A percentile compares a stretch with the other conserved stretches of the same genome.
phyloP scores from a whole-genome alignment of 2,113 vertebrate genomes.

The Oncorhynchus kisutch region DNA sequence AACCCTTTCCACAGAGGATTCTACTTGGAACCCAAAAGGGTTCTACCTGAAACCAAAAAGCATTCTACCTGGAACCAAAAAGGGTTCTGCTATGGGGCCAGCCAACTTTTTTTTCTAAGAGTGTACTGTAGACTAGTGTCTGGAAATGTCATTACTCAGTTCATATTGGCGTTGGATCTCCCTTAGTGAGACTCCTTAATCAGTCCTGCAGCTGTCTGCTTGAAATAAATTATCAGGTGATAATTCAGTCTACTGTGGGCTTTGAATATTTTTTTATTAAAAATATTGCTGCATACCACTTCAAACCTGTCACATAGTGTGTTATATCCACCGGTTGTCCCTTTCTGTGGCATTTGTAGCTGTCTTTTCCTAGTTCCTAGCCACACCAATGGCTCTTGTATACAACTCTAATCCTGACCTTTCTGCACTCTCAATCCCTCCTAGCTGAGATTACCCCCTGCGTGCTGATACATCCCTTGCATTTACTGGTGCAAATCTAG shows the following conservation, averaged over 20 bases:
- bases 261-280: neutral
- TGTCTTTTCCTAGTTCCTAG: neutral
- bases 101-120: too few relatives aligned
- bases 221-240: neutral
- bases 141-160: too few relatives aligned
- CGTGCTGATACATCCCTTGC: too few relatives aligned
- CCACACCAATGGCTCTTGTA: neutral
- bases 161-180: too few relatives aligned
- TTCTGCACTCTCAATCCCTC: neutral
- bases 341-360: neutral
- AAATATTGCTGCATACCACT: neutral
- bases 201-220: neutral
- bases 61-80: too few relatives aligned
- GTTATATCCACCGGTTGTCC: neutral
- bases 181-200: neutral
- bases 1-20: too few relatives aligned
- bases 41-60: too few relatives aligned
- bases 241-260: neutral
- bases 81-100: too few relatives aligned
- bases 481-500: too few relatives aligned
- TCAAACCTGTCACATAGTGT: neutral
- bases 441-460: too few relatives aligned
- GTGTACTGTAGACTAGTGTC: too few relatives aligned
- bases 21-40: too few relatives aligned
- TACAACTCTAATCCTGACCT: neutral